These are phyloP conservation scores for Pseudochaenichthys georgianus DNA, from an alignment of 2,797 vertebrate species.

Conservation along the genomic window DNA sequence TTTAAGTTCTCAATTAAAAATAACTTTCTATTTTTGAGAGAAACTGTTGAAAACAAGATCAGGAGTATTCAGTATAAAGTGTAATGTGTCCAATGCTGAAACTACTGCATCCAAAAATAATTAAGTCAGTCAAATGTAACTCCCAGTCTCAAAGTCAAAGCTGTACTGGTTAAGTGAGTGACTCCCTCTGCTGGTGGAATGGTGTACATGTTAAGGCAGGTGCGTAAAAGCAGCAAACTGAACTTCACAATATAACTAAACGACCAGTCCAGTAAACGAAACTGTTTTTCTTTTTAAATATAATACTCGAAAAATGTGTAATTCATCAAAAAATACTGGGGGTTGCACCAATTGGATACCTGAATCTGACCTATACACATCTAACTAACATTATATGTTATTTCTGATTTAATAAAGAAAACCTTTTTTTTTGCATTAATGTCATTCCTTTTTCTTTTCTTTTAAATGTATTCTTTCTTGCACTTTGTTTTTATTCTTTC, in stretches of 20 bases:
- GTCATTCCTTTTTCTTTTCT: too few relatives aligned
- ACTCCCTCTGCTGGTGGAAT: constrained; percentile 76
- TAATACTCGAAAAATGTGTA: not conserved
- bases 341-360: not conserved
- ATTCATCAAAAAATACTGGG: not conserved
- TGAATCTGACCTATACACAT: not conserved
- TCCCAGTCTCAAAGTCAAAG: not conserved
- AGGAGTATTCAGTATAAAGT: not conserved
- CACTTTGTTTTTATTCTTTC: not conserved
- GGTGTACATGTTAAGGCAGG: constrained; percentile 44
- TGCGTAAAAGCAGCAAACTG: constrained; percentile 46
- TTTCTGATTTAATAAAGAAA: not conserved
- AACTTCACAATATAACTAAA: not conserved
- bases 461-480: not conserved
- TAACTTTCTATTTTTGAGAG: not conserved
- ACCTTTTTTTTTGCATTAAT: not conserved
- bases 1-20: not conserved
- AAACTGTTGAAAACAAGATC: not conserved
- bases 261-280: not conserved
- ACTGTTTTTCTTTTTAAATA: not conserved
- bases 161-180: constrained; percentile 3
- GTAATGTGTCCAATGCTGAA: not conserved
- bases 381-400: not conserved
- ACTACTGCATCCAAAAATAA: constrained; percentile 1
- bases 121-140: not conserved